Evolutionary conservation across 2,113 vertebrate species (phyloP).

Genomic region (Odobenus rosmarus): DNA sequence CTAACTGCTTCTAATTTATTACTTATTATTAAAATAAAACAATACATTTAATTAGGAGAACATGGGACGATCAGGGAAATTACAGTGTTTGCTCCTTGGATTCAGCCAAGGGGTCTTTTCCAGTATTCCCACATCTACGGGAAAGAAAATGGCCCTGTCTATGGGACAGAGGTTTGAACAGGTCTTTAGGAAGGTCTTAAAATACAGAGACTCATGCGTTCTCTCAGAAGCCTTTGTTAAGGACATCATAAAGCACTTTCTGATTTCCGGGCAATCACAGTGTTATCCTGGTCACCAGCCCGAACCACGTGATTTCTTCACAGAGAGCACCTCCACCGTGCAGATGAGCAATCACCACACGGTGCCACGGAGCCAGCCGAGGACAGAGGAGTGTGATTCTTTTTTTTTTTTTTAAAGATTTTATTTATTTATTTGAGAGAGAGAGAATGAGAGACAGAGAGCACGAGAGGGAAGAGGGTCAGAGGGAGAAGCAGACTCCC

Average conservation of each 20-base stretch:
- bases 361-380: slow-evolving; percentile 13
- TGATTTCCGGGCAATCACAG: slow-evolving; percentile 37
- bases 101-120: background rate
- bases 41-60: slow-evolving; percentile 70
- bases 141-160: background rate
- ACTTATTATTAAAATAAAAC: background rate
- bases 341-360: background rate
- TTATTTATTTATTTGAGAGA: too few relatives aligned
- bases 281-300: background rate
- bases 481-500: too few relatives aligned
- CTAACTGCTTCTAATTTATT: background rate
- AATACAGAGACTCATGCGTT: background rate
- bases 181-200: slow-evolving; percentile 6
- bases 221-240: slow-evolving; percentile 14
- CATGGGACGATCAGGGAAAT: background rate
- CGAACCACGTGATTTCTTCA: slow-evolving; percentile 31
- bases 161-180: background rate
- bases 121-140: background rate
- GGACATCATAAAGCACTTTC: slow-evolving; percentile 20
- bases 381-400: background rate
- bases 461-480: too few relatives aligned
- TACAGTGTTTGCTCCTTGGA: background rate
- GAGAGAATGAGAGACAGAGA: too few relatives aligned
- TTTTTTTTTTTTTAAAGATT: too few relatives aligned
- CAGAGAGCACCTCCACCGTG: background rate